Base-by-base conservation (phyloP, 2,797 vertebrate species). In the Anas bahamensis region DNA sequence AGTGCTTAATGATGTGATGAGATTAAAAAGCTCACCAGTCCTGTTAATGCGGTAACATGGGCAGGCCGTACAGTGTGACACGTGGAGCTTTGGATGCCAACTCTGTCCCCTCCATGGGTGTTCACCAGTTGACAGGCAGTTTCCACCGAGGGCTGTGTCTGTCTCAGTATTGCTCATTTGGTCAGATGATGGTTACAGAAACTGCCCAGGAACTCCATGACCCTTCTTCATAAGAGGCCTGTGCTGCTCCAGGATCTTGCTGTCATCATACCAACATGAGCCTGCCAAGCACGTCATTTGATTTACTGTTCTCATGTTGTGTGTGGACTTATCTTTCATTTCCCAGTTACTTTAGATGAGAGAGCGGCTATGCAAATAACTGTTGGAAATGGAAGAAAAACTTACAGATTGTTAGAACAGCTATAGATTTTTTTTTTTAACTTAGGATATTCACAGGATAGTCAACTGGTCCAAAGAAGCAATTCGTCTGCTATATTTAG, bases 121-220 rank as follows among this genome's bases (percentile, higher is more conserved):
- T 92, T 81, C 44, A 85, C 70, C 85, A 4, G 61, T 37, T 65
- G 61, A 29, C 60, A 88, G 60, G 65, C 1, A 7, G 33, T 86
- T 91, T 94, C 74, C 79, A 33, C 2, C 1, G 31, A n/a, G 18
- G 59, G 48, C 82, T 73, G 48, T 78, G 52, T 80, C 92, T 1
- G 0, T 83, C 74, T 56, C 66, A 8, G 69, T 57, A 31, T 89
- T 94, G 91, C 83, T 94, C 75, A 77, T 6, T 93, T 73, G 60
- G 76, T 96, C 91, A 94, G 83, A 85, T 94, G 90, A 76, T 79
- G 73, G 83, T 76, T 90, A 77, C 75, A 93, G 31, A 63, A 90
- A 82, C 79, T 95, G 52, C 82, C n/a, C 1, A 33, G 82, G 79
- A 89, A 70, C 82, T 87, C 82, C 60, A 31, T 1, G 13, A 83